phyloP scores from a whole-genome alignment of 2,797 vertebrate genomes.

The Sebastiscus tertius region DNA sequence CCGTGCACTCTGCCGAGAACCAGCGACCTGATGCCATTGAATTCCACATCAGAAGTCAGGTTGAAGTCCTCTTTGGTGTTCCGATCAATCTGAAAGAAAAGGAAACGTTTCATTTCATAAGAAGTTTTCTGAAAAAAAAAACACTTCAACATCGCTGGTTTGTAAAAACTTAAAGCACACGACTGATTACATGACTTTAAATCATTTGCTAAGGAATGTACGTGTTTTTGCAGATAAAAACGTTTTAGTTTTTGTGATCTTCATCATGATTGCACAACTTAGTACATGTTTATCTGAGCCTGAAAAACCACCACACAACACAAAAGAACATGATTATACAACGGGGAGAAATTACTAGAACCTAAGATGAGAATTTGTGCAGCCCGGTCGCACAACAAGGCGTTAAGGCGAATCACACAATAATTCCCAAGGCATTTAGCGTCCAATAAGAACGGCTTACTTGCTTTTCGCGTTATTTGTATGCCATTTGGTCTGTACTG shows the following conservation, averaged over 20 bases:
- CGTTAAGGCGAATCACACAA: too few species aligned
- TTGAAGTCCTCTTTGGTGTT: conserved; percentile 85
- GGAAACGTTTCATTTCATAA: not conserved
- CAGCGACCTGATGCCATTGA: conserved; percentile 88
- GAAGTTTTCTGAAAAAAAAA: not conserved
- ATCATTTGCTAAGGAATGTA: not conserved
- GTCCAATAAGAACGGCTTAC: too few species aligned
- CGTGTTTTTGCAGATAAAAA: not conserved
- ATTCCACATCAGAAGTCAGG: conserved; percentile 87
- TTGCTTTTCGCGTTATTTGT: too few species aligned
- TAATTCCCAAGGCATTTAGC: too few species aligned
- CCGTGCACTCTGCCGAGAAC: conserved; percentile 88
- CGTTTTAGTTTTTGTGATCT: not conserved
- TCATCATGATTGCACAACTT: not conserved
- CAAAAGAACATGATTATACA: not conserved
- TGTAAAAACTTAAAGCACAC: not conserved
- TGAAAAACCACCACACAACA: not conserved
- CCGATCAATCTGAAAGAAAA: conserved; percentile 85
- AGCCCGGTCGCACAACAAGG: too few species aligned
- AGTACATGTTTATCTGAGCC: not conserved
- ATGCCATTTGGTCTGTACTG: too few species aligned
- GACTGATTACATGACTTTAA: not conserved
- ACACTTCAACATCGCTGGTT: not conserved
- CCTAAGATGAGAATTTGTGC: not conserved
- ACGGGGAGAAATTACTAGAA: not conserved